Evolutionary conservation across 2,113 vertebrate genomes (phyloP).

Genomic region (Peromyscus polionotus): DNA sequence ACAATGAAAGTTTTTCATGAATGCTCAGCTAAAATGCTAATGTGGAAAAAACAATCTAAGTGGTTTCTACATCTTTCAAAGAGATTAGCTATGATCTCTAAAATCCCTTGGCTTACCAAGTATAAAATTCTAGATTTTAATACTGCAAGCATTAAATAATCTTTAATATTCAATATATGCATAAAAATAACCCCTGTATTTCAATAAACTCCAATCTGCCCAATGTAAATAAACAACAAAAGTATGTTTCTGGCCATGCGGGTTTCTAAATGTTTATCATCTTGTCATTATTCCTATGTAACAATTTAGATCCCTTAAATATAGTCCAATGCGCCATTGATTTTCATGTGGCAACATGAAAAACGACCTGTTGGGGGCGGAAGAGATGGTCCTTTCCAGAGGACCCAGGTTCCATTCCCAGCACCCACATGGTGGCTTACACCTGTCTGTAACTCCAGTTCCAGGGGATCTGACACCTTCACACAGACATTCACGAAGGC

Average conservation of each 20-base stretch:
- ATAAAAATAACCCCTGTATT: background rate
- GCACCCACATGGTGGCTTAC: background rate
- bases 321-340: background rate
- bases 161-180: constrained; percentile 6
- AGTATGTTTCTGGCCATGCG: background rate
- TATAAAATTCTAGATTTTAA: background rate
- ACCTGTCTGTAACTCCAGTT: background rate
- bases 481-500: background rate
- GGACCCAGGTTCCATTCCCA: background rate
- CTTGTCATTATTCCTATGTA: background rate
- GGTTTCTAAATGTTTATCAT: background rate
- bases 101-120: constrained; percentile 7
- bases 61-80: background rate
- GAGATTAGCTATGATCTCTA: background rate
- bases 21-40: background rate
- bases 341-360: constrained; percentile 35
- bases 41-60: background rate
- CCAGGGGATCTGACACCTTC: background rate
- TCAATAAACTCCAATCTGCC: background rate
- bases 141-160: background rate
- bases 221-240: constrained; percentile 24
- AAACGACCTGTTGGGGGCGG: background rate
- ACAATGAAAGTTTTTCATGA: constrained; percentile 20
- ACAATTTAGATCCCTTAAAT: constrained; percentile 15
- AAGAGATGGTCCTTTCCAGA: background rate